Evolutionary conservation across 2,113 vertebrate species (phyloP).

Genomic region (Empidonax traillii): DNA sequence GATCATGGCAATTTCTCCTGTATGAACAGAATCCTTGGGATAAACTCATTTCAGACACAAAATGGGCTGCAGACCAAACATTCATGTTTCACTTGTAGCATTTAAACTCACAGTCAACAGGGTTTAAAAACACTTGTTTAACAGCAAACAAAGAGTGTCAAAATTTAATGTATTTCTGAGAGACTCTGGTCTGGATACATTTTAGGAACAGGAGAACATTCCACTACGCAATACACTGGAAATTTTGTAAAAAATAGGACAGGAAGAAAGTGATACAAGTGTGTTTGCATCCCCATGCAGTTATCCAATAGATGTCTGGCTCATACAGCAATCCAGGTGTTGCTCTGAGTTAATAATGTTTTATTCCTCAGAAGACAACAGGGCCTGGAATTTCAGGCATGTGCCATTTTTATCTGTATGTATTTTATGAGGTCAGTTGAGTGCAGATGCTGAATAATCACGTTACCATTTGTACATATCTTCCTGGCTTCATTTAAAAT

Average conservation of each 20-base stretch:
- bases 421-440: neutral
- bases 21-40: constrained; percentile 54
- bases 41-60: constrained; percentile 41
- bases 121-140: neutral
- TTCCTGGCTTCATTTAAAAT: neutral
- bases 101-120: constrained; percentile 43
- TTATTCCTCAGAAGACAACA: neutral
- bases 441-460: neutral
- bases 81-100: constrained; percentile 30
- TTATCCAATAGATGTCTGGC: neutral
- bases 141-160: neutral
- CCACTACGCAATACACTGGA: neutral
- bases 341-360: neutral
- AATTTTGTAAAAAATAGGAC: constrained; percentile 3
- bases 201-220: neutral
- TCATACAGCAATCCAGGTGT: neutral
- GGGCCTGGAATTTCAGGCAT: neutral
- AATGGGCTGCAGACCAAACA: constrained; percentile 10
- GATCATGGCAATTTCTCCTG: constrained; percentile 68
- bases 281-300: neutral
- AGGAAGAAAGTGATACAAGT: neutral
- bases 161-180: constrained; percentile 32
- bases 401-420: neutral
- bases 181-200: neutral
- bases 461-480: neutral